Evolutionary conservation across 1,140 invertebrate species (phyloP).

Genomic region (Cydia pomonella): DNA sequence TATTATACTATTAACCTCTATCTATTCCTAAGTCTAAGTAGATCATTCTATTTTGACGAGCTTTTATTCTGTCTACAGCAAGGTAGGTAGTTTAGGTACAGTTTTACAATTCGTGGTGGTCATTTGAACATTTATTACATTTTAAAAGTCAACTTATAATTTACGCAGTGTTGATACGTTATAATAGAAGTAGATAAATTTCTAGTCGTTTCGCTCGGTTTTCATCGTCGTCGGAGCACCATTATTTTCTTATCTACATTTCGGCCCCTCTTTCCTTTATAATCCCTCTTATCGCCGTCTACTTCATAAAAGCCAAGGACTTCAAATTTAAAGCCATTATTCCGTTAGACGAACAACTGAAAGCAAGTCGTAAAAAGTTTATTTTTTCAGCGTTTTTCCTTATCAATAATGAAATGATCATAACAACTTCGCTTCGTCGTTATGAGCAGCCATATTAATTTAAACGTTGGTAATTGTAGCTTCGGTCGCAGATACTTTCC

Average conservation of each 20-base stretch:
- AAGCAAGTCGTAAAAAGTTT: slow-evolving; percentile 57
- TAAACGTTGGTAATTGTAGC: not conserved
- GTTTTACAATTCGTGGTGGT: not conserved
- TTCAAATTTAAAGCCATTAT: slow-evolving; percentile 71
- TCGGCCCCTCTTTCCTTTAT: slow-evolving; percentile 68
- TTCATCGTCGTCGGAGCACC: slow-evolving; percentile 57
- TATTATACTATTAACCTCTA: too few species aligned
- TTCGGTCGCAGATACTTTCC: not conserved
- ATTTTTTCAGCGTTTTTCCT: slow-evolving; percentile 44
- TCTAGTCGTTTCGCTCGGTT: slow-evolving; percentile 56
- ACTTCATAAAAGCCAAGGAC: slow-evolving; percentile 67
- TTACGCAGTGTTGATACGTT: slow-evolving; percentile 37
- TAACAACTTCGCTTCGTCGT: slow-evolving; percentile 2
- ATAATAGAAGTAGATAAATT: slow-evolving; percentile 45
- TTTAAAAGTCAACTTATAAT: slow-evolving; percentile 25
- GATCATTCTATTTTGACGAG: too few species aligned
- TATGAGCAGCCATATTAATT: slow-evolving; percentile 1
- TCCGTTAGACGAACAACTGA: slow-evolving; percentile 58
- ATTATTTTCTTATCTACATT: slow-evolving; percentile 73
- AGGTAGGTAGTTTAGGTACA: not conserved
- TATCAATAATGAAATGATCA: slow-evolving; percentile 47
- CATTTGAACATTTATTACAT: slow-evolving; percentile 27
- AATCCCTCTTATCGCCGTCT: slow-evolving; percentile 74
- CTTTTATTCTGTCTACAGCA: slow-evolving; percentile 1
- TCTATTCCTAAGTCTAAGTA: too few species aligned